Percentiles rank a stretch among this genome's conserved stretches.
Conservation (phyloP, 2,888 invertebrate species). For the Lithophane semibrunnea region DNA sequence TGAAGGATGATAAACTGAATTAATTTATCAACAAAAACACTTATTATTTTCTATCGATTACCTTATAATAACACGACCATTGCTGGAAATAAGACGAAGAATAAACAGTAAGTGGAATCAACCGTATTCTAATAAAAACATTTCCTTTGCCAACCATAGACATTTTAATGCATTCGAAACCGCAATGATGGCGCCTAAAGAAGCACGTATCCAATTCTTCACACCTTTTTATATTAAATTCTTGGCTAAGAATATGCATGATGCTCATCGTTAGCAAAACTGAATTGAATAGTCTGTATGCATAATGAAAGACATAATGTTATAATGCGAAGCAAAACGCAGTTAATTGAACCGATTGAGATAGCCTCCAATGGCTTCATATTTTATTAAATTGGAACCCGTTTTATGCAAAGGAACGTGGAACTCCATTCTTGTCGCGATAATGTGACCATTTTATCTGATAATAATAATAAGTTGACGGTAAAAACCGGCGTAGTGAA, state of each 20-base stretch:
- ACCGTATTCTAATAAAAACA: background rate
- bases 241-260: conserved; percentile 30
- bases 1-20: too few relatives aligned
- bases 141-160: conserved; percentile 22
- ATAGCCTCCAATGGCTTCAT: conserved; percentile 55
- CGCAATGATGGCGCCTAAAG: conserved; percentile 40
- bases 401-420: conserved; percentile 32
- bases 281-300: conserved; percentile 51
- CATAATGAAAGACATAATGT: conserved; percentile 39
- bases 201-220: conserved; percentile 32
- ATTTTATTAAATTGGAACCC: conserved; percentile 48
- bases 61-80: background rate
- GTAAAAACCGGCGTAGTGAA: conserved; percentile 19
- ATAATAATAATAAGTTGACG: conserved; percentile 11
- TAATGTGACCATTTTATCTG: conserved; percentile 40
- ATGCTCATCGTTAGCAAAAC: conserved; percentile 52
- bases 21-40: background rate
- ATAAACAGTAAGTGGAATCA: background rate
- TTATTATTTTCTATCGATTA: background rate
- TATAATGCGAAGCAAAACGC: conserved; percentile 47
- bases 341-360: conserved; percentile 61
- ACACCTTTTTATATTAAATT: conserved; percentile 64
- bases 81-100: background rate
- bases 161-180: conserved; percentile 16
- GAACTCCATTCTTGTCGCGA: conserved; percentile 39